Conservation (phyloP, 2,888 invertebrate species). For the Lucinisca nassula region DNA sequence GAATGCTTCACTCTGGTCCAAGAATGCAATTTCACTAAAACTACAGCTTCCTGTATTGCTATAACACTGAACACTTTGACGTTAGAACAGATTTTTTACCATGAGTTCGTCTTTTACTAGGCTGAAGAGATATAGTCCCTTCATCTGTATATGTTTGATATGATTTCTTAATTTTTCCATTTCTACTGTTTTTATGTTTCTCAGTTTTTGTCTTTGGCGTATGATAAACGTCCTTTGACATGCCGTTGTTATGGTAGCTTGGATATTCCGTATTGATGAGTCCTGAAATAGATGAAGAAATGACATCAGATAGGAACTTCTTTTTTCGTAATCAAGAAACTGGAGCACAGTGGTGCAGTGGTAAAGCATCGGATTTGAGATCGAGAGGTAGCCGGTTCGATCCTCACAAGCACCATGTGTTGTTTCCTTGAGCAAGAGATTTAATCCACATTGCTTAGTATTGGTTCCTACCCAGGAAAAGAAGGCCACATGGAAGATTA, state of each 20-base stretch:
- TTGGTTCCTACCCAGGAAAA: too few relatives aligned
- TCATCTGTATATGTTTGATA: constrained; percentile 66
- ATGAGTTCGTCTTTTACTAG: constrained; percentile 83
- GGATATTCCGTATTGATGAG: constrained; percentile 65
- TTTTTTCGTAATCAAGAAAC: too few relatives aligned
- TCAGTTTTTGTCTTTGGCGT: constrained; percentile 70
- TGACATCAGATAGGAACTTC: too few relatives aligned
- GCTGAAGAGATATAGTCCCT: constrained; percentile 82
- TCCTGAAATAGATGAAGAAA: constrained; percentile 69
- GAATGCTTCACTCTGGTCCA: background rate
- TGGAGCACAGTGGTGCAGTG: too few relatives aligned
- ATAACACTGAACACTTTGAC: constrained; percentile 82
- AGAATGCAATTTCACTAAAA: background rate
- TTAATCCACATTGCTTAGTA: too few relatives aligned
- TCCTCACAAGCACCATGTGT: too few relatives aligned
- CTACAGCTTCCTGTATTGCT: constrained; percentile 49
- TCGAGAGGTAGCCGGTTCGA: too few relatives aligned
- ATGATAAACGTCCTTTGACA: constrained; percentile 57
- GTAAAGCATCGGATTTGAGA: too few relatives aligned
- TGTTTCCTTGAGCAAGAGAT: too few relatives aligned
- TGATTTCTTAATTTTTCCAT: constrained; percentile 68
- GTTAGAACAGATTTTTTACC: constrained; percentile 82
- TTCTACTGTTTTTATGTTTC: constrained; percentile 72
- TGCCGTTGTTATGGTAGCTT: constrained; percentile 63
- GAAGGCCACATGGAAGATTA: too few relatives aligned